These are phyloP conservation scores for Torymus auratus DNA, from an alignment of 2,888 invertebrate species.

Conservation along the genomic window DNA sequence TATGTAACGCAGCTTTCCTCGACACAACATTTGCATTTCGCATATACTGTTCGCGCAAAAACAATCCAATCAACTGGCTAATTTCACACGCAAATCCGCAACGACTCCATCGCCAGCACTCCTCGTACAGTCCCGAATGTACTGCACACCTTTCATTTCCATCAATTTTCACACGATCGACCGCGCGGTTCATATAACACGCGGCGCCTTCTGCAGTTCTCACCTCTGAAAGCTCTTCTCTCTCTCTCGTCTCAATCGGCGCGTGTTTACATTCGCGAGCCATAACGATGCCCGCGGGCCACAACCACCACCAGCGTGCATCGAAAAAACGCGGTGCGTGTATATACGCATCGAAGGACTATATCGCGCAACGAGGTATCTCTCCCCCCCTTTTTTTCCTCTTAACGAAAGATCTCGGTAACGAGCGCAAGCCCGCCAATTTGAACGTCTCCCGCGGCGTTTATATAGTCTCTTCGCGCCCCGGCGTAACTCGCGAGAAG, in stretches of 20 bases:
- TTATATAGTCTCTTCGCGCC: constrained; percentile 29
- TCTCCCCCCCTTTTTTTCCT: constrained; percentile 3
- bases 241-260: neutral
- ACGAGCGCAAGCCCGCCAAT: constrained; percentile 42
- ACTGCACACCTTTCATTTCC: constrained; percentile 28
- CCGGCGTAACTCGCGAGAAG: constrained; percentile 37
- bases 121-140: too few species aligned
- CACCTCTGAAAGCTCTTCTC: constrained; percentile 22
- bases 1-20: too few species aligned
- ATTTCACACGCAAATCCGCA: too few species aligned
- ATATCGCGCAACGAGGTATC: neutral
- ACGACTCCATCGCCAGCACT: too few species aligned
- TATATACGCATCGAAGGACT: neutral
- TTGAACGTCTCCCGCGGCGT: constrained; percentile 51
- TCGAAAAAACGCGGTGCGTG: constrained; percentile 3
- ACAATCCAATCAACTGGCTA: too few species aligned
- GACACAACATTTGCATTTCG: too few species aligned
- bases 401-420: neutral
- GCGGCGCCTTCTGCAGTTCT: constrained; percentile 17
- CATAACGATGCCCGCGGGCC: constrained; percentile 48
- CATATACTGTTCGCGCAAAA: too few species aligned
- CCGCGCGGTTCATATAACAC: neutral
- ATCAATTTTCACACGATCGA: constrained; percentile 48
- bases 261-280: constrained; percentile 42
- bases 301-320: neutral